Conservation (phyloP, 2,113 vertebrate genomes). For the Psophia crepitans region DNA sequence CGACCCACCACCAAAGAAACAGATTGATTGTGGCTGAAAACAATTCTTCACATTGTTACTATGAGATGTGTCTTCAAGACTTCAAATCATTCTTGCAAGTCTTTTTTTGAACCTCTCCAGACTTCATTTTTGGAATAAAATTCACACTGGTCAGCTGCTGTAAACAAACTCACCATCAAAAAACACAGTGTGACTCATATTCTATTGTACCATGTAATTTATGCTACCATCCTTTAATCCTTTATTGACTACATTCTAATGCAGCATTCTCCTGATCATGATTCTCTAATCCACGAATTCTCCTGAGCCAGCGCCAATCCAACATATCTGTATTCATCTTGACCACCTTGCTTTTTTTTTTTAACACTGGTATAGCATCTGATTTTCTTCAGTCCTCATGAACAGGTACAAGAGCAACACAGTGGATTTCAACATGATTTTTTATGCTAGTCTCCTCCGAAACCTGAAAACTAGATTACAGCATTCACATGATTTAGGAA, state of each 20-base stretch:
- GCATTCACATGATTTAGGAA: neutral
- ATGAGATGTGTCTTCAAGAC: neutral
- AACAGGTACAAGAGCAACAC: neutral
- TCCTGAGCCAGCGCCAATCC: neutral
- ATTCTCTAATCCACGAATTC: too few relatives aligned
- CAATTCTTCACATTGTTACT: neutral
- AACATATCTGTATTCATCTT: neutral
- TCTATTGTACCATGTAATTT: neutral
- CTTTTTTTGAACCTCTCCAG: neutral
- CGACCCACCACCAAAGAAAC: too few relatives aligned
- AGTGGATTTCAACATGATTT: neutral
- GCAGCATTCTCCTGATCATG: neutral
- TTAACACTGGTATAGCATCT: neutral
- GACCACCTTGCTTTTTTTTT: neutral
- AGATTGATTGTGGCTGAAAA: neutral
- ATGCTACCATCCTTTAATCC: neutral
- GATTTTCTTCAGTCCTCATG: neutral
- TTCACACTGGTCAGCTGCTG: neutral
- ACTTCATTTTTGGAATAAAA: neutral
- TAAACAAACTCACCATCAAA: neutral
- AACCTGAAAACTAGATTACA: neutral
- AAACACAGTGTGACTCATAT: neutral
- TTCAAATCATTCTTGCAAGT: neutral
- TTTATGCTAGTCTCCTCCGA: neutral
- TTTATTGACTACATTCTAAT: neutral